Evolutionary conservation across 2,113 vertebrate species (phyloP), one percentile per base, ranked within the genome.

Genomic region (Callithrix jacchus): DNA sequence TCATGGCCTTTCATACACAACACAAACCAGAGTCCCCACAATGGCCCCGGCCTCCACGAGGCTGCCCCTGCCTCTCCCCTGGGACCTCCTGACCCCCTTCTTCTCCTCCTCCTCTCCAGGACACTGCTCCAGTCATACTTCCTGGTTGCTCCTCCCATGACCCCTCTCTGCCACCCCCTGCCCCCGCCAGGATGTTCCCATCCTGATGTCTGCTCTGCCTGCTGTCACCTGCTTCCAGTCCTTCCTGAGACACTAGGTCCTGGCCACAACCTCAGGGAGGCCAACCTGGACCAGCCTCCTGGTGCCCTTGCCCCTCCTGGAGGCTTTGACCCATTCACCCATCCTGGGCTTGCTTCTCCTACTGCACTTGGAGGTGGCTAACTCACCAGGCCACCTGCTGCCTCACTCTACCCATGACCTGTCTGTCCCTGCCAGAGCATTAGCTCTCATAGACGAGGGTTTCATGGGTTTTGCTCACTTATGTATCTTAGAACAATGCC

Each of bases 131-230:
- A 47, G n/a, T 45, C 73, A 49, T 5, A 23, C 27, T 37, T 64
- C 8, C 56, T 30, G 1, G 1, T 0, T 14, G 45, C 25, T n/a
- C 84, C 42, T 66, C 13, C 10, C 37, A 5, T 0, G 16, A 47
- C 89, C 74, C 84, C 7, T 8, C 21, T 52, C 45, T 0, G 8
- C 58, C 32, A 71, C 68, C 54, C 1, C 0, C 42, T n/a, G 6
- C 42, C 32, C 10, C 42, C 10, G 52, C 58, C 25, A 6, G 87
- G 47, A 56, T 1, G 0, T 20, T 11, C 77, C 64, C 5, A 3
- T 1, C 8, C 68, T 12, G 45, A 4, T 2, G 32, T n/a, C 56
- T 45, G 16, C 20, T 35, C 13, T 4, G 2, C 37, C 10, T 5
- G 3, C 45, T 37, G 74, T 30, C 49, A 10, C 56, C 42, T 4